Evolutionary conservation across 2,113 vertebrate genomes (phyloP).

Genomic region (Hyperoodon ampullatus): DNA sequence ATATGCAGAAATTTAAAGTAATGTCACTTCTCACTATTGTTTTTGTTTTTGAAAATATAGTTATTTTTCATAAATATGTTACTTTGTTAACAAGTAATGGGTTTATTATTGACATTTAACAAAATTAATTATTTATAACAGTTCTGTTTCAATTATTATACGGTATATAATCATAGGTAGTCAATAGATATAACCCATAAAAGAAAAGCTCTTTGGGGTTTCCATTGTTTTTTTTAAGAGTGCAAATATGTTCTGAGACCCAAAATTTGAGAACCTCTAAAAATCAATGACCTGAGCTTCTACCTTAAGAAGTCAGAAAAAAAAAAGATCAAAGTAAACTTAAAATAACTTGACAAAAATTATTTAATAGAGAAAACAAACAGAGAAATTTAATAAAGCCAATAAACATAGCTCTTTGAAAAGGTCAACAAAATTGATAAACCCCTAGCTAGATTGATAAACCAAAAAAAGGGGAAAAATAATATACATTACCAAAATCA

Average conservation of each 20-base stretch:
- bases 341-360: background rate
- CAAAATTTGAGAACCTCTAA: background rate
- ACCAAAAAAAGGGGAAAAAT: background rate
- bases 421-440: background rate
- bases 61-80: background rate
- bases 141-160: constrained; percentile 17
- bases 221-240: background rate
- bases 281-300: background rate
- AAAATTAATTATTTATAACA: background rate
- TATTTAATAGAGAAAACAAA: background rate
- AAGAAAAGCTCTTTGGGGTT: background rate
- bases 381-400: background rate
- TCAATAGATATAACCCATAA: background rate
- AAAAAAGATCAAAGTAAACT: background rate
- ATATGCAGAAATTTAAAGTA: constrained; percentile 8
- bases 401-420: background rate
- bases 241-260: background rate
- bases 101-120: background rate
- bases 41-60: background rate
- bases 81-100: background rate
- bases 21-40: background rate
- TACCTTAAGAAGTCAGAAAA: background rate
- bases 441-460: background rate
- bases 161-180: background rate
- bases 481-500: background rate